Percentiles rank a stretch among this genome's conserved stretches.
Conservation (phyloP, 2,797 vertebrate genomes). For the Sternotherus odoratus region DNA sequence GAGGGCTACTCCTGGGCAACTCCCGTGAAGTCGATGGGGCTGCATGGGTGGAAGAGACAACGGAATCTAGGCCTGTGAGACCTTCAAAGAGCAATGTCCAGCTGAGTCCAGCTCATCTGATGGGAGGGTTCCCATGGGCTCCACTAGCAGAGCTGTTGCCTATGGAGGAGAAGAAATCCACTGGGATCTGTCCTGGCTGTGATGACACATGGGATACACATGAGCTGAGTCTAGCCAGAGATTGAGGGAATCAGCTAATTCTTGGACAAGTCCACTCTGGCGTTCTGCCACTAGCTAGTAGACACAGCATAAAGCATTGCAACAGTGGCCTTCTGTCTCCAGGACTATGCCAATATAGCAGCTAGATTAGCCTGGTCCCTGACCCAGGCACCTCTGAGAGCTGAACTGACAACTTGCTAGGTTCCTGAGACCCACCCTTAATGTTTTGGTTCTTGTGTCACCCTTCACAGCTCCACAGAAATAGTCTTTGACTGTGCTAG, state of each 20-base stretch:
- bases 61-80: neutral
- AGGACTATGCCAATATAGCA: neutral
- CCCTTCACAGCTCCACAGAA: neutral
- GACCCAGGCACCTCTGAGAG: accelerated
- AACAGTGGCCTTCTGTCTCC: neutral
- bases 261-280: neutral
- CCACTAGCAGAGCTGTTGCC: neutral
- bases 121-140: neutral
- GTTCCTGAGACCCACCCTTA: neutral
- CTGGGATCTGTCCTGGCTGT: neutral
- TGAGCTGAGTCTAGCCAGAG: neutral
- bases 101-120: neutral
- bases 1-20: neutral
- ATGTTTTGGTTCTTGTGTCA: neutral
- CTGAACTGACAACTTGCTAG: accelerated
- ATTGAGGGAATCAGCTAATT: accelerated
- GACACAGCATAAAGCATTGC: neutral
- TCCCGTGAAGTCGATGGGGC: neutral
- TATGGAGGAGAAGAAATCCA: neutral
- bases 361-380: accelerated
- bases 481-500: neutral
- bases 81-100: neutral
- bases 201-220: neutral
- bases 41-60: neutral
- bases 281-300: neutral